Conservation (phyloP, 1,140 invertebrate genomes). For the Drosophila saltans region DNA sequence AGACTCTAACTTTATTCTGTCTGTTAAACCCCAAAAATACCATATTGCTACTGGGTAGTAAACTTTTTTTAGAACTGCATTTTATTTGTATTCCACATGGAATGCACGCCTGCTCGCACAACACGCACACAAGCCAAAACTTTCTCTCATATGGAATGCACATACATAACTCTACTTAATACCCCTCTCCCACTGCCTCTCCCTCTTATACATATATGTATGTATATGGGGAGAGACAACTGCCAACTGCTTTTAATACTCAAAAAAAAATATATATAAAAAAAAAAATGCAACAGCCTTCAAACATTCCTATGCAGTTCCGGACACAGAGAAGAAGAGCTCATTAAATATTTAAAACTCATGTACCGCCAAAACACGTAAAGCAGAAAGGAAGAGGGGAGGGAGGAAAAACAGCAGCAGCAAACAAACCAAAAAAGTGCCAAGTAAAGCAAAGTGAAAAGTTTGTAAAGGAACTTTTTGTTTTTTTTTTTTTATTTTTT, state of each 20-base stretch:
- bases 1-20: no score
- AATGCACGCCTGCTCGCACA: slow-evolving; percentile 9
- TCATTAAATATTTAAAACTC: slow-evolving; percentile 68
- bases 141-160: slow-evolving; percentile 13
- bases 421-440: slow-evolving; percentile 24
- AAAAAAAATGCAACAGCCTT: slow-evolving; percentile 40
- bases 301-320: slow-evolving; percentile 29
- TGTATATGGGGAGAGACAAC: slow-evolving; percentile 29
- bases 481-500: slow-evolving; percentile 6
- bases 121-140: neutral
- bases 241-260: slow-evolving; percentile 31
- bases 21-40: neutral
- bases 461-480: slow-evolving; percentile 38
- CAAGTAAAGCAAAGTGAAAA: slow-evolving; percentile 12
- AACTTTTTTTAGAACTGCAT: slow-evolving; percentile 22
- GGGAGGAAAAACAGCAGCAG: slow-evolving; percentile 11
- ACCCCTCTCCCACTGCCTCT: neutral
- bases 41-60: neutral
- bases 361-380: slow-evolving; percentile 48
- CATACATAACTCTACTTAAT: slow-evolving; percentile 9
- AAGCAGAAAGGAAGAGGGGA: neutral
- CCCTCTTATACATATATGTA: neutral
- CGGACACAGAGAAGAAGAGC: slow-evolving; percentile 14
- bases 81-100: slow-evolving; percentile 19
- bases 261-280: slow-evolving; percentile 27